Evolutionary conservation across 2,888 invertebrate genomes (phyloP), one percentile per base, ranked within the genome.

Genomic region (Amphipoea lucens): DNA sequence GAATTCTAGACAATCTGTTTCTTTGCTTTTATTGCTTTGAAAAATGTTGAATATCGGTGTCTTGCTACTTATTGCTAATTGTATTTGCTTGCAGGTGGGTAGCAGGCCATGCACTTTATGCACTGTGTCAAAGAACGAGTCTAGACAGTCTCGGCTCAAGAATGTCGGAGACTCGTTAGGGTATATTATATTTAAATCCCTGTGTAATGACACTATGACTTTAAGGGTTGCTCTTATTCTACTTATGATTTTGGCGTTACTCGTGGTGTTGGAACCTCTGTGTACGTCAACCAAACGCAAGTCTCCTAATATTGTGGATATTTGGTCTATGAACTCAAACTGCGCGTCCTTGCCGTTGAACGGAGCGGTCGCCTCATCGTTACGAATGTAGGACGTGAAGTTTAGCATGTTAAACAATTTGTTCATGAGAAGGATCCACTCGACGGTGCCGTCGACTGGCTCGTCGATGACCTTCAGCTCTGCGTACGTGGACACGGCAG

Each of bases 391-490:
- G 23, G 72, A 73, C 17, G 72, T 76, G 20, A 87, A 87, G 63
- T 87, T 86, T 40, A 88, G 82, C 7, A 78, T 68, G 23, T 73
- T 71, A 29, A 76, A 85, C 45, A 90, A 60, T 72, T 84, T 79
- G 72, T 82, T 83, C 66, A 90, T 79, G 20, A 79, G 84, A 17
- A 74, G 73, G n/a, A 90, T 82, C 65, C 84, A 89, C 54, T 86
- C 76, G 17, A 82, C 87, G 4, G 90, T 89, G 40, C 82, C 85
- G 23, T 29, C 73, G 17, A 84, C 89, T 0, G 78, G 65, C 66
- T 81, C 73, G 7, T 84, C 80, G 40, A 90, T 72, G 14, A 79
- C 51, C 0, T 81, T 82, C 60, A 87, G 81, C 23, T 88, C 70
- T 3, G 86, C 71, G 62, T 83, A 89, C 1, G 83, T 78, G 12